A percentile compares a stretch with the other conserved stretches of the same genome.
These are phyloP conservation scores for Forbesichthys agassizii DNA, from an alignment of 2,113 vertebrate species.

Conservation along the genomic window DNA sequence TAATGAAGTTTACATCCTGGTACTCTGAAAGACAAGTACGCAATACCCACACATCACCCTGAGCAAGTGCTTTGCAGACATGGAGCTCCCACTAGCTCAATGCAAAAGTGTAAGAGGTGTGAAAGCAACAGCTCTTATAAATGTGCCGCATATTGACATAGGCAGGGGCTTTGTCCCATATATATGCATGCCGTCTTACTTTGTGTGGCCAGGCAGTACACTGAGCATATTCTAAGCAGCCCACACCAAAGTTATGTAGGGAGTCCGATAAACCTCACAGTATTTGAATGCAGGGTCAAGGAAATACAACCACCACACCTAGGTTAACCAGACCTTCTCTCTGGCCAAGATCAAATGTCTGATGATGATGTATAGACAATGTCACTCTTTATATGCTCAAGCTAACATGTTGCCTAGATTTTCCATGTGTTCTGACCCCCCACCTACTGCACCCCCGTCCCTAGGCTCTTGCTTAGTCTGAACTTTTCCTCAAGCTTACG, in stretches of 20 bases:
- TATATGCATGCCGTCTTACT: slow-evolving; percentile 5
- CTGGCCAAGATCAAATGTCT: too few species aligned
- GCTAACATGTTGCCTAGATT: too few species aligned
- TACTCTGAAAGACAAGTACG: too few species aligned
- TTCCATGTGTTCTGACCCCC: too few species aligned
- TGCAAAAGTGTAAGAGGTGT: background rate
- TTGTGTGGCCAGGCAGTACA: background rate
- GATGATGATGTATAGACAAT: too few species aligned
- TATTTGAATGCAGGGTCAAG: background rate
- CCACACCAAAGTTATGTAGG: slow-evolving; percentile 4
- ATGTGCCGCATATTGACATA: slow-evolving; percentile 14
- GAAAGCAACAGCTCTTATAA: slow-evolving; percentile 4
- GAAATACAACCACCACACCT: background rate
- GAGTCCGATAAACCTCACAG: background rate
- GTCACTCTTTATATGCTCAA: too few species aligned
- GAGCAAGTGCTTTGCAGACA: slow-evolving; percentile 9
- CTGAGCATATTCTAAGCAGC: background rate
- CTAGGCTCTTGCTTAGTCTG: too few species aligned
- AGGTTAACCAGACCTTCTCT: background rate
- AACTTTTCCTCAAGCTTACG: too few species aligned
- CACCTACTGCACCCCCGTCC: too few species aligned
- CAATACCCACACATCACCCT: background rate
- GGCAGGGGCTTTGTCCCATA: slow-evolving; percentile 17
- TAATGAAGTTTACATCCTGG: too few species aligned
- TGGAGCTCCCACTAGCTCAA: slow-evolving; percentile 6